phyloP scores from a whole-genome alignment of 2,888 invertebrate species.

The Hemithea aestivaria region DNA sequence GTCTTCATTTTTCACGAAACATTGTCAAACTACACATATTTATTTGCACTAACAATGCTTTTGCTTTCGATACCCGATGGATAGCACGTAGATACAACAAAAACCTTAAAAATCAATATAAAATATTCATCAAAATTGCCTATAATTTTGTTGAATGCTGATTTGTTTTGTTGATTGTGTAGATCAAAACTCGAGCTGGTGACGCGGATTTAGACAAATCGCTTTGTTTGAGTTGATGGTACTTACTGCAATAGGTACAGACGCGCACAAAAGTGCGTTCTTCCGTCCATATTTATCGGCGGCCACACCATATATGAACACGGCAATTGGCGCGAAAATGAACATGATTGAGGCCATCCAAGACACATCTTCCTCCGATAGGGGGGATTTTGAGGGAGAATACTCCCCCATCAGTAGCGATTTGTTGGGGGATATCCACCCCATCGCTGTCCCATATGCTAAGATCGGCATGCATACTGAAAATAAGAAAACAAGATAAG shows the following conservation, averaged over 20 bases:
- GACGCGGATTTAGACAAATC: too few relatives aligned
- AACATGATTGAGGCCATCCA: constrained; percentile 80
- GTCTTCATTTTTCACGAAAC: too few relatives aligned
- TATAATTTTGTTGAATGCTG: too few relatives aligned
- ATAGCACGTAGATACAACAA: too few relatives aligned
- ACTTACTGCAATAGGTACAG: constrained; percentile 63
- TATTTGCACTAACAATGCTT: too few relatives aligned
- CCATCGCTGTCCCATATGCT: constrained; percentile 75
- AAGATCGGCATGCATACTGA: constrained; percentile 77
- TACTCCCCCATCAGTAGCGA: constrained; percentile 62
- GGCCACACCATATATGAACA: constrained; percentile 71
- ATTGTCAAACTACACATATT: too few relatives aligned
- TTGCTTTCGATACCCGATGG: too few relatives aligned
- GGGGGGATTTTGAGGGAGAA: constrained; percentile 52
- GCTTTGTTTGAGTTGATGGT: too few relatives aligned
- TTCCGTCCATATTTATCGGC: constrained; percentile 76
- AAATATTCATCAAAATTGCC: too few relatives aligned
- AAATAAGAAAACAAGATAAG: constrained; percentile 34
- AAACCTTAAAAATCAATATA: too few relatives aligned
- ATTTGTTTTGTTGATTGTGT: too few relatives aligned
- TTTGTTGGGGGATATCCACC: constrained; percentile 79
- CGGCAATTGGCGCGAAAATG: constrained; percentile 76
- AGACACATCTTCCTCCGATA: constrained; percentile 69
- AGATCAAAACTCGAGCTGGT: too few relatives aligned
- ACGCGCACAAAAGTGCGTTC: constrained; percentile 56